phyloP scores from a whole-genome alignment of 92 coral and sea anemone genomes.

The Pocillopora meandrina region DNA sequence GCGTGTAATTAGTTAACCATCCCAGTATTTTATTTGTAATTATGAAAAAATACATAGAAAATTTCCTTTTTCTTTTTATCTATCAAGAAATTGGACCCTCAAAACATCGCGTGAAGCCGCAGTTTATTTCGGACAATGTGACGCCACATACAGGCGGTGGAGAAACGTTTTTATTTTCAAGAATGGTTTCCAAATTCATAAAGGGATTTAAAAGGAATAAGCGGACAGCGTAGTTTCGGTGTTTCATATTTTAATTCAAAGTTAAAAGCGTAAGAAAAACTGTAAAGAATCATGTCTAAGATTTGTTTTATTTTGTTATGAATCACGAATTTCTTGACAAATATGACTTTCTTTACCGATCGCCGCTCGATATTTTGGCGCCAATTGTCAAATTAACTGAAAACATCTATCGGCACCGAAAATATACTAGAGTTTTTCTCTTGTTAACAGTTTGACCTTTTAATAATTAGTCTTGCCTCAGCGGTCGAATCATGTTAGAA shows the following conservation, averaged over 20 bases:
- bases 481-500: neutral
- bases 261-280: no score
- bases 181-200: neutral
- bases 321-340: neutral
- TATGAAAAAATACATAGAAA: slow-evolving; percentile 16
- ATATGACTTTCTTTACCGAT: slow-evolving; percentile 8
- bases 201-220: neutral
- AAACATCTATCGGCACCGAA: slow-evolving; percentile 38
- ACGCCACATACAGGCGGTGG: slow-evolving; percentile 10
- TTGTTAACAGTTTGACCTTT: neutral
- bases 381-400: slow-evolving; percentile 25
- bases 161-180: neutral
- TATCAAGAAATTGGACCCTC: slow-evolving; percentile 27
- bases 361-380: slow-evolving; percentile 31
- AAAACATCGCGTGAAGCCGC: slow-evolving; percentile 29
- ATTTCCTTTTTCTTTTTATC: slow-evolving; percentile 15
- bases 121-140: slow-evolving; percentile 38
- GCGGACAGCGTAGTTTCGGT: neutral
- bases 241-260: no score
- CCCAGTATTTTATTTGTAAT: slow-evolving; percentile 30
- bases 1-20: slow-evolving; percentile 23
- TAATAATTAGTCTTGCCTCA: slow-evolving; percentile 29
- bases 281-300: no score
- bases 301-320: neutral
- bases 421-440: neutral